Base-by-base conservation (phyloP, 2,113 vertebrate species). In the Trochalopteron elliotii region DNA sequence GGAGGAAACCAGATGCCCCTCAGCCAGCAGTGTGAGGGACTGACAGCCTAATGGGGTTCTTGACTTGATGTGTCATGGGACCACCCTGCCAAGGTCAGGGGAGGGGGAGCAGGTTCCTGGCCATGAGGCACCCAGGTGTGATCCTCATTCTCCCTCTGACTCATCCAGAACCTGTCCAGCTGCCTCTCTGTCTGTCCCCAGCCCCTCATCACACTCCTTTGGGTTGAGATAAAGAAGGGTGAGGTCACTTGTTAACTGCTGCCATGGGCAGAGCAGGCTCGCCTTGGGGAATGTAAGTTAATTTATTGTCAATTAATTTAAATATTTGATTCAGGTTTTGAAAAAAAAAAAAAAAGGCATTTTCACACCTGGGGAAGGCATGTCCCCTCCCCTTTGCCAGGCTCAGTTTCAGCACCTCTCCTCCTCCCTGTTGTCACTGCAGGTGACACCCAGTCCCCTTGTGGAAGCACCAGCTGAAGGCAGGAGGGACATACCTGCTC, bases 1-100 rank as follows among this genome's bases (percentile, higher is more conserved):
- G 80, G 60, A 87, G 68, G 63, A 84, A 71, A 74, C 80, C 93
- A 96, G 93, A 95, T 96, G 93, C 77, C 81, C 45, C 87, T 80
- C 37, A 68, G 76, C 19, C 11, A 27, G 70, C 57, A 60, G 39
- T 6, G 16, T 82, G 89, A 64, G 13, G 44, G 33, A 83, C 39
- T n/a, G n/a, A 35, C 40, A 69, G 75, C n/a, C 42, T 69, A 18
- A 70, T 81, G 72, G 59, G 10, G 40, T 42, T 87, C 33, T 33
- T 72, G 50, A 61, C 23, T 24, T 19, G 33, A 4, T 22, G 8
- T 33, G 20, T 7, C 52, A 9, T 37, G 39, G 60, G 67, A 44
- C 22, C 63, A 53, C 42, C 14, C 67, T 37, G 50, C 10, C 28
- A 49, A 37, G 50, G 12, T 56, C 35, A 16, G 21, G 18, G 74